Conservation (phyloP, 1,140 invertebrate species). For the Agraylea sexmaculata region DNA sequence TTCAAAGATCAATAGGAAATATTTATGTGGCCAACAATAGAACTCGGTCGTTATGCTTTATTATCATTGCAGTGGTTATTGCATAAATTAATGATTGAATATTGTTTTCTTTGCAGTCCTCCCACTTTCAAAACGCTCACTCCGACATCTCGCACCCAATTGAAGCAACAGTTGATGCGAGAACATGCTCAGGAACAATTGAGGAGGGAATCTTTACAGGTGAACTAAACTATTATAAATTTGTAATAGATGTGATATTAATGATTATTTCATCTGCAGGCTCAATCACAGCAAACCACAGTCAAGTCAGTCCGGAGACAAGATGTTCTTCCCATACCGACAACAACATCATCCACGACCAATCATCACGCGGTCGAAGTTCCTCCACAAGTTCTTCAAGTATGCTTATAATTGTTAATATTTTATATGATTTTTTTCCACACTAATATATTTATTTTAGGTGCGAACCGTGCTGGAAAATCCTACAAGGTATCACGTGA, state of each 20-base stretch:
- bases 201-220: slow-evolving; percentile 54
- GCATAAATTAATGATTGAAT: no score
- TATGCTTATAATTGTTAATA: slow-evolving; percentile 25
- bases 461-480: slow-evolving; percentile 77
- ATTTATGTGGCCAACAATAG: no score
- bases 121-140: slow-evolving; percentile 70
- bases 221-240: slow-evolving; percentile 23
- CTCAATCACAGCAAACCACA: slow-evolving; percentile 20
- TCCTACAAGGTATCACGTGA: slow-evolving; percentile 83
- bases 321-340: slow-evolving; percentile 36
- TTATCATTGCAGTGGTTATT: no score
- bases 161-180: slow-evolving; percentile 76
- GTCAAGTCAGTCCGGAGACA: slow-evolving; percentile 44
- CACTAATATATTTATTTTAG: slow-evolving; percentile 38
- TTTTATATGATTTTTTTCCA: background rate
- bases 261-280: slow-evolving; percentile 13
- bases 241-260: slow-evolving; percentile 2
- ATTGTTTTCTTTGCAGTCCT: slow-evolving; percentile 51
- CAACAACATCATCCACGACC: slow-evolving; percentile 40
- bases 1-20: no score
- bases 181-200: slow-evolving; percentile 70
- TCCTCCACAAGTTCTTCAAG: slow-evolving; percentile 69
- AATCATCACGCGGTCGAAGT: slow-evolving; percentile 50
- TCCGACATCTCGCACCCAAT: slow-evolving; percentile 68
- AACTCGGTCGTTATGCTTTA: no score